Evolutionary conservation across 2,113 vertebrate species (phyloP), one percentile per base, ranked within the genome.

Genomic region (Stigmatopora nigra): DNA sequence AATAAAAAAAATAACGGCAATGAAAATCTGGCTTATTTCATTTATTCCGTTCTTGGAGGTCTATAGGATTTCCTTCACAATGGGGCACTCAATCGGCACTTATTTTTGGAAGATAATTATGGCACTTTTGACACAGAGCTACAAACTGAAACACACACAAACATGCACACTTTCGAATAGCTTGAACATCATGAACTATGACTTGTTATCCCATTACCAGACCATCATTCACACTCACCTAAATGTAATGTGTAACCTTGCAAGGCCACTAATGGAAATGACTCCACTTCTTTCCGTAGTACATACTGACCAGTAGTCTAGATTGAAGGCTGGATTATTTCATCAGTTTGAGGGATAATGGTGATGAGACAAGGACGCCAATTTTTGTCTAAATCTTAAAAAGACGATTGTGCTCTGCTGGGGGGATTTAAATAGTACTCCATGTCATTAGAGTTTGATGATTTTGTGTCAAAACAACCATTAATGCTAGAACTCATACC

Each of bases 51-150:
- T 73, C 82, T 89, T 91, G 84, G 75, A 81, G 87, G 91, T 86
- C 89, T 95, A 70, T 93, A 94, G 78, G 78, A 7, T 90, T 90
- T 5, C 90, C 89, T n/a, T n/a, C 91, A 83, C 92, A 92, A 93
- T 90, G 89, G 92, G 91, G 92, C 92, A 91, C 93, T 89, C 84
- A 93, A 91, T 91, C 83, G 69, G 77, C 75, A 87, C 91, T 96
- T 94, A 92, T 95, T 95, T 93, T 92, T 90, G 90, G 91, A 87
- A 89, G 89, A 93, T 94, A 94, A 96, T 95, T 95, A 92, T 85
- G 91, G 89, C 78, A 67, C 88, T 79, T 64, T 44, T 66, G 68
- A 75, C 66, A 65, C 62, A 67, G 53, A 65, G 35, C 41, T 35
- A 19, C 57, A 60, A 5, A 56, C 51, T 48, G 16, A 46, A 31